Conservation (phyloP, 2,888 invertebrate genomes). For the Trichacis sp. region DNA sequence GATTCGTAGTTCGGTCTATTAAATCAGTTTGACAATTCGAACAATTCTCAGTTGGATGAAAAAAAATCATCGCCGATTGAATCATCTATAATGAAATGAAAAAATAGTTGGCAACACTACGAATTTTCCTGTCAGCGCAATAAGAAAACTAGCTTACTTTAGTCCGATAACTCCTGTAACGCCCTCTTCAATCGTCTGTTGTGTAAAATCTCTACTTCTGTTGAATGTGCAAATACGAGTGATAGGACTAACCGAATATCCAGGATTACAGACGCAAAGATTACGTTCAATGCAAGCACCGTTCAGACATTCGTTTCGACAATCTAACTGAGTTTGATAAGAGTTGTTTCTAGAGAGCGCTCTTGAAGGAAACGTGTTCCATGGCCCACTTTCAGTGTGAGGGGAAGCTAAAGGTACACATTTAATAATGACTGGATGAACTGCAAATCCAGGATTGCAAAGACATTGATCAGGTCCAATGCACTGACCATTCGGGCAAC, state of each 20-base stretch:
- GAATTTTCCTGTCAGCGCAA: too few species aligned
- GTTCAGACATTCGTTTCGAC: constrained; percentile 64
- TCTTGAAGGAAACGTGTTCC: too few species aligned
- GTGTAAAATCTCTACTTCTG: neutral
- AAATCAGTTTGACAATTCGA: too few species aligned
- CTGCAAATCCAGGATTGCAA: constrained; percentile 71
- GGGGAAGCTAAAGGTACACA: constrained; percentile 69
- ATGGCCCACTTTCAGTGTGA: too few species aligned
- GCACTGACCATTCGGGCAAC: constrained; percentile 70
- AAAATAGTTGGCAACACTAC: too few species aligned
- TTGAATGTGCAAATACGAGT: neutral
- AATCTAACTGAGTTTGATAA: constrained; percentile 15
- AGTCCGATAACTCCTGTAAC: neutral
- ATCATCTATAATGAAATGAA: too few species aligned
- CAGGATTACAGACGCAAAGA: constrained; percentile 71
- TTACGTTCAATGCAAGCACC: constrained; percentile 72
- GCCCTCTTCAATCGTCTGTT: neutral
- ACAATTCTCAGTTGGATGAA: too few species aligned
- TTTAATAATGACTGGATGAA: constrained; percentile 72
- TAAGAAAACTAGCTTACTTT: neutral
- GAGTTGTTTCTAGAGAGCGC: too few species aligned
- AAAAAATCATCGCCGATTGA: too few species aligned
- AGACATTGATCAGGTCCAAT: constrained; percentile 72
- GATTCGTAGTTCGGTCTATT: too few species aligned
- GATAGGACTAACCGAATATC: constrained; percentile 58